Percentiles rank a stretch among this genome's conserved stretches.
phyloP scores from a whole-genome alignment of 2,888 invertebrate species.

The Lithophane leautieri region DNA sequence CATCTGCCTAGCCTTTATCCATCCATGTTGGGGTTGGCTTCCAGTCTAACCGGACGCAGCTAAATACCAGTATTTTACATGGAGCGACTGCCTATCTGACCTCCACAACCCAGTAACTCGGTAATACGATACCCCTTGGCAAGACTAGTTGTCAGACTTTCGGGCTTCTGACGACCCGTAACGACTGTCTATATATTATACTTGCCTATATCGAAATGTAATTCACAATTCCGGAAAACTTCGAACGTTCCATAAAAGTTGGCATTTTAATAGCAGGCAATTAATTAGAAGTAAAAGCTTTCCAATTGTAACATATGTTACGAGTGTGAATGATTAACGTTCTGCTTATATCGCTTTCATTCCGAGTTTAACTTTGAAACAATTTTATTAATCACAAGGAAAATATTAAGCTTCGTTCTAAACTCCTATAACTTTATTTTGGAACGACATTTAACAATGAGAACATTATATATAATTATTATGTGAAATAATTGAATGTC shows the following conservation, averaged over 20 bases:
- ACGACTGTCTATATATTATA: too few relatives aligned
- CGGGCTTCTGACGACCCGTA: too few relatives aligned
- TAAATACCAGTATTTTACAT: too few relatives aligned
- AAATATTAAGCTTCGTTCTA: constrained; percentile 1
- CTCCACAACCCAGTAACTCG: too few relatives aligned
- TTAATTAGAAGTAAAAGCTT: constrained; percentile 34
- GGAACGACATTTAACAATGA: constrained; percentile 4
- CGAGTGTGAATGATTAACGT: constrained; percentile 24
- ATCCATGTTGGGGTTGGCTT: too few relatives aligned
- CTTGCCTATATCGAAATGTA: background rate
- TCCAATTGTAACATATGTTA: constrained; percentile 43
- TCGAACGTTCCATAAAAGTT: background rate
- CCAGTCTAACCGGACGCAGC: too few relatives aligned
- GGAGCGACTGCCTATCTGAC: too few relatives aligned
- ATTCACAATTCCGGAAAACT: background rate
- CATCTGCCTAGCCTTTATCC: too few relatives aligned
- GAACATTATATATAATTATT: too few relatives aligned
- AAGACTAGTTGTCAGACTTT: too few relatives aligned
- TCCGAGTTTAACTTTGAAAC: constrained; percentile 13
- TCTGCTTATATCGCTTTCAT: constrained; percentile 22
- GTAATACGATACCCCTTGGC: too few relatives aligned
- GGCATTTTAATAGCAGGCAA: constrained; percentile 11
- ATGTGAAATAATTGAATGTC: background rate
- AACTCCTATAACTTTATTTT: background rate
- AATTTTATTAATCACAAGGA: constrained; percentile 32